Percentiles rank a stretch among this genome's conserved stretches.
Conservation (phyloP, 2,888 invertebrate genomes). For the Amphiduros pacificus region DNA sequence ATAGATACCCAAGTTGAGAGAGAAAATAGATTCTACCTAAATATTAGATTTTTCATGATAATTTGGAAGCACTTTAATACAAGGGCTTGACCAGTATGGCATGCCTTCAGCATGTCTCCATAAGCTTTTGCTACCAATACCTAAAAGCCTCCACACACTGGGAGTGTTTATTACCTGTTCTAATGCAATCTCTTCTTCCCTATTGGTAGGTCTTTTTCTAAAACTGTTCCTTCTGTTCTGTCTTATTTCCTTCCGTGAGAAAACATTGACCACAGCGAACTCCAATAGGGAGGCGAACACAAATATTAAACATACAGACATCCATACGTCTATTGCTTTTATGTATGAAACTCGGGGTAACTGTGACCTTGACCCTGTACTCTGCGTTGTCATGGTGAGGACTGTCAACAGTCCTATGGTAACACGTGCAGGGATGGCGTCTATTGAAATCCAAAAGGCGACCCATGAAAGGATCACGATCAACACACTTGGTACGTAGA, state of each 20-base stretch:
- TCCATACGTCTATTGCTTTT: conserved; percentile 73
- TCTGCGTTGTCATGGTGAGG: conserved; percentile 77
- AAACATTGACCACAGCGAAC: conserved; percentile 40
- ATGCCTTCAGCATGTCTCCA: no score
- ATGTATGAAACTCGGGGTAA: conserved; percentile 89
- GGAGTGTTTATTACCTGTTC: conserved; percentile 16
- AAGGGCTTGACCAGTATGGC: no score
- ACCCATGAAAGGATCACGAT: conserved; percentile 95
- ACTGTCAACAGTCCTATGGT: conserved; percentile 73
- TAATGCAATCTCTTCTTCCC: conserved; percentile 26
- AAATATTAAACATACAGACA: conserved; percentile 38
- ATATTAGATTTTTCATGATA: no score
- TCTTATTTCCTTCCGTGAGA: conserved; percentile 32
- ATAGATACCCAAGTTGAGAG: no score
- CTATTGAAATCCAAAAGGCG: conserved; percentile 85
- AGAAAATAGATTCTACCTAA: no score
- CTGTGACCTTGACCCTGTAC: conserved; percentile 86
- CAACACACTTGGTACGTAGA: conserved; percentile 33
- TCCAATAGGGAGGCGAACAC: conserved; percentile 38
- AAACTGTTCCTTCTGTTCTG: conserved; percentile 18
- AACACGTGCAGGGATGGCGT: conserved; percentile 77
- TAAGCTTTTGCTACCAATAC: background rate
- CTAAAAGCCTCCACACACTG: background rate
- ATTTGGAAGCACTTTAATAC: no score
- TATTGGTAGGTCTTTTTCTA: conserved; percentile 14